Evolutionary conservation across 2,797 vertebrate genomes (phyloP).

Genomic region (Varecia variegata): DNA sequence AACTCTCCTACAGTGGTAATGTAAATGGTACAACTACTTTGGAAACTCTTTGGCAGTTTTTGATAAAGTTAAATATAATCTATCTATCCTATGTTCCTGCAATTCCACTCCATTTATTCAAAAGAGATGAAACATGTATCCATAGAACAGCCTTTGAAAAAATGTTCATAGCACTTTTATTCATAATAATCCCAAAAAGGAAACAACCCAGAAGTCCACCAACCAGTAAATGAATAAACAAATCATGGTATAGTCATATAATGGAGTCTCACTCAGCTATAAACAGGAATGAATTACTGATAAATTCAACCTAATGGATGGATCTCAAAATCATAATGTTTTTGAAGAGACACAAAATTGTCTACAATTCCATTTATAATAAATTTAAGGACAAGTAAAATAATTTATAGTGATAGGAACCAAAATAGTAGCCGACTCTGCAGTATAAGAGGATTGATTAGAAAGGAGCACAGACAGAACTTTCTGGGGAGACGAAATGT

Average conservation of each 20-base stretch:
- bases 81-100: not conserved
- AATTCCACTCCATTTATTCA: not conserved
- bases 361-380: not conserved
- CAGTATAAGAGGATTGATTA: not conserved
- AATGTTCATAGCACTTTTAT: not conserved
- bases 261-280: not conserved
- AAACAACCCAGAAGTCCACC: not conserved
- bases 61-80: not conserved
- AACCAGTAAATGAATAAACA: not conserved
- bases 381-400: not conserved
- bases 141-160: not conserved
- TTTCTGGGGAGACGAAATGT: not conserved
- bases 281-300: not conserved
- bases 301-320: not conserved
- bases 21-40: not conserved
- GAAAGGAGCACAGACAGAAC: not conserved
- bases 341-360: too few species aligned
- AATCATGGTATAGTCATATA: not conserved
- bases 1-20: not conserved
- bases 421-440: not conserved
- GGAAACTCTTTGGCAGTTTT: not conserved
- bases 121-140: not conserved
- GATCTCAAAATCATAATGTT: not conserved
- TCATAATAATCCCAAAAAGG: not conserved
- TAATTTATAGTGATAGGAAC: not conserved